Evolutionary conservation across 2,888 invertebrate species (phyloP).

Genomic region (Limnephilus rhombicus): DNA sequence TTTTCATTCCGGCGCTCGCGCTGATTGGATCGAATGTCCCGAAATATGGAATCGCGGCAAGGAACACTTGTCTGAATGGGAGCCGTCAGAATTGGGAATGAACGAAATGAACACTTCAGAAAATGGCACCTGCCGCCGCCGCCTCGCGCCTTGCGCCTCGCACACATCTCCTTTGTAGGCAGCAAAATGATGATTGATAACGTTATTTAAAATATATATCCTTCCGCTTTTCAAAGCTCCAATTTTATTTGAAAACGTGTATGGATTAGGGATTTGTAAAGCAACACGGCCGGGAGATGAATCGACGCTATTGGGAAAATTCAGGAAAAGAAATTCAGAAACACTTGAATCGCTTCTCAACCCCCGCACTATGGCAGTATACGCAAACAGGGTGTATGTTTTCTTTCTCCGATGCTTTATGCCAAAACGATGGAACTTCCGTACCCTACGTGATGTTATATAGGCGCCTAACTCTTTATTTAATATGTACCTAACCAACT

Average conservation of each 20-base stretch:
- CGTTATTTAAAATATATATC: constrained; percentile 29
- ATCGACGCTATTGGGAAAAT: constrained; percentile 15
- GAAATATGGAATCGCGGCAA: constrained; percentile 22
- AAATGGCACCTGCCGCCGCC: constrained; percentile 26
- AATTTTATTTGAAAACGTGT: constrained; percentile 36
- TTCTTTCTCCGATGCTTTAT: background rate
- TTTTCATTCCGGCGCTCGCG: constrained; percentile 16
- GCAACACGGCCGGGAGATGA: constrained; percentile 22
- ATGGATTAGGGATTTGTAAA: constrained; percentile 37
- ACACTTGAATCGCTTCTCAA: background rate
- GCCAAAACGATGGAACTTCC: background rate
- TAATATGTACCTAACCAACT: background rate
- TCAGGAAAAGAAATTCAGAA: constrained; percentile 5
- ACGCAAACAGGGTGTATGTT: background rate
- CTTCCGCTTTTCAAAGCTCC: constrained; percentile 14
- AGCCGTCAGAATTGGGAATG: constrained; percentile 3
- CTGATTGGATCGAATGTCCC: constrained; percentile 32
- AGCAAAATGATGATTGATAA: constrained; percentile 38
- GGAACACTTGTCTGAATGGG: background rate
- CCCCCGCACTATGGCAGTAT: background rate
- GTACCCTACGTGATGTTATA: background rate
- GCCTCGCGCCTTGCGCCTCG: background rate
- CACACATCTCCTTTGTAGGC: constrained; percentile 12
- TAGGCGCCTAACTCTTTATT: background rate
- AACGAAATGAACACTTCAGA: constrained; percentile 23